These are phyloP conservation scores for Brachionus manjavacas DNA, from an alignment of 1,140 invertebrate species.

Conservation along the genomic window DNA sequence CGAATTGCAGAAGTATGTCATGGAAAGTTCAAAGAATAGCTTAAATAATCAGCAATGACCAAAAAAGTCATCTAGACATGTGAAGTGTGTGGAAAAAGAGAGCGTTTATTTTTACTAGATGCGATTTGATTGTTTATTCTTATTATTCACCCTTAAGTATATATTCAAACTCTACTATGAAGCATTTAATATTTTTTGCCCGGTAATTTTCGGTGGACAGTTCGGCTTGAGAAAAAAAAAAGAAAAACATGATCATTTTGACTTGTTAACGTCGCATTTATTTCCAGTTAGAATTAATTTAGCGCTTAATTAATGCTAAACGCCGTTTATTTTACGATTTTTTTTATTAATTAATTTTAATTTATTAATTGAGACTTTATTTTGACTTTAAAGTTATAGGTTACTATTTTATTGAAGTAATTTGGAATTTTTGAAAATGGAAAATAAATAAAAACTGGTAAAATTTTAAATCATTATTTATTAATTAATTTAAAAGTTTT, in stretches of 20 bases:
- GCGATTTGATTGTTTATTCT: not conserved
- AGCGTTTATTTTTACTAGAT: not conserved
- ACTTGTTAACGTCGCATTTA: not conserved
- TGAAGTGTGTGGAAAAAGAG: not conserved
- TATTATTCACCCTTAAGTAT: not conserved
- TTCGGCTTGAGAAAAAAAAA: not conserved
- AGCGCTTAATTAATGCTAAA: not conserved
- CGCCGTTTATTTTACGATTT: not conserved
- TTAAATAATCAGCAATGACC: not conserved
- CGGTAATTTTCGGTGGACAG: not conserved
- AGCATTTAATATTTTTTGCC: not conserved
- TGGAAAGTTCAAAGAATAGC: not conserved
- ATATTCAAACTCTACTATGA: not conserved
- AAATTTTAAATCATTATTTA: not conserved
- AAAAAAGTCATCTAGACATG: not conserved
- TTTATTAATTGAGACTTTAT: not conserved
- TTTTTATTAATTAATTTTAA: not conserved
- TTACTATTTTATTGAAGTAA: not conserved
- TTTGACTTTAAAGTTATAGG: not conserved
- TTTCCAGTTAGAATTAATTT: not conserved
- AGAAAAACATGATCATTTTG: not conserved
- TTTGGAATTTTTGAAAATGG: not conserved
- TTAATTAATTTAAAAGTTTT: not conserved
- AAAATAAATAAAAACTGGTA: not conserved
- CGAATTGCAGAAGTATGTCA: not conserved